Conservation (phyloP, 2,888 invertebrate species). For the Poecilobothrus nobilitatus region DNA sequence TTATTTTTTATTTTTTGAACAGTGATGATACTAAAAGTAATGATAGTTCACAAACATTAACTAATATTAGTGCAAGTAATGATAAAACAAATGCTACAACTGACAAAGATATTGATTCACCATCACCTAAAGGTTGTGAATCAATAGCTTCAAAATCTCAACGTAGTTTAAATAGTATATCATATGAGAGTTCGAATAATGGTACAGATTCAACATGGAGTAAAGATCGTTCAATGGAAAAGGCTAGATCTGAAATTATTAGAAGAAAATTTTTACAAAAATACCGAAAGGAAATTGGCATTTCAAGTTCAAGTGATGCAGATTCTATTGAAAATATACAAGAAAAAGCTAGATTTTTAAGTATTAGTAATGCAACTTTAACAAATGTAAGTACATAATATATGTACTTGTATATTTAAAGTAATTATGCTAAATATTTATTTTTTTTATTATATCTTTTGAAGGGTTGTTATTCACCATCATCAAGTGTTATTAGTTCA, state of each 20-base stretch:
- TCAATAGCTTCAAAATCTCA: conserved; percentile 13
- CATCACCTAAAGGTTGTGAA: conserved; percentile 10
- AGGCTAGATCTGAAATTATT: background rate
- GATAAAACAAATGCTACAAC: conserved; percentile 16
- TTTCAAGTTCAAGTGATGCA: conserved; percentile 41
- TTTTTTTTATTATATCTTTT: conserved; percentile 4
- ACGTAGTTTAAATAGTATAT: conserved; percentile 15
- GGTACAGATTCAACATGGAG: conserved; percentile 15
- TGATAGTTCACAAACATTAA: conserved; percentile 24
- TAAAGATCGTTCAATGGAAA: conserved; percentile 2
- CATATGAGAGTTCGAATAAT: conserved; percentile 13
- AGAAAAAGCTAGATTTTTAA: conserved; percentile 43
- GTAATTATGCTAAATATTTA: too few species aligned
- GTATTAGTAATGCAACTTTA: conserved; percentile 51
- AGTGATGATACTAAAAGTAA: conserved; percentile 18
- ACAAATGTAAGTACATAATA: conserved; percentile 55
- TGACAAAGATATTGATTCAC: conserved; percentile 15
- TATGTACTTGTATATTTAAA: background rate
- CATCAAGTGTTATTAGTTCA: conserved; percentile 56
- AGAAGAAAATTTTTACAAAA: conserved; percentile 7
- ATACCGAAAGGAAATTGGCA: background rate
- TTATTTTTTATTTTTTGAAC: conserved; percentile 10
- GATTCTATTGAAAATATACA: conserved; percentile 47
- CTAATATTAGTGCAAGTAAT: conserved; percentile 20
- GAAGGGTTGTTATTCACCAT: conserved; percentile 66